Conservation (phyloP, 2,797 vertebrate genomes). For the Taeniopygia guttata region DNA sequence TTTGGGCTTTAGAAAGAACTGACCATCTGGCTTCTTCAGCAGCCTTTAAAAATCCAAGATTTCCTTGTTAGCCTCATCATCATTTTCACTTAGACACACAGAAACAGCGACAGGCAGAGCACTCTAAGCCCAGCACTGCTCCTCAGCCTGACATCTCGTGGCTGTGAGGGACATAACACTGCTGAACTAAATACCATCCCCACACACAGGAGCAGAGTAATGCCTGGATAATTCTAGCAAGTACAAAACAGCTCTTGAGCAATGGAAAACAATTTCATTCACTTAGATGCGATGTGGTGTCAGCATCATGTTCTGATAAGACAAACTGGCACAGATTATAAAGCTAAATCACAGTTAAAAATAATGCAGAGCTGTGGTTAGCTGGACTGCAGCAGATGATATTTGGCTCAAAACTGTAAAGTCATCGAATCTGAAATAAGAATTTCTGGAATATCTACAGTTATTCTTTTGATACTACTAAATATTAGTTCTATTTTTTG, state of each 20-base stretch:
- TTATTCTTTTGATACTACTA: neutral
- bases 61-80: neutral
- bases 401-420: neutral
- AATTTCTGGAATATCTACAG: neutral
- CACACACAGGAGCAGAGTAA: neutral
- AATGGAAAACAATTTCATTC: conserved; percentile 47
- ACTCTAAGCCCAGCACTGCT: fast-evolving
- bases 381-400: neutral
- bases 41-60: neutral
- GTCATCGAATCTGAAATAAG: neutral
- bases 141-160: conserved; percentile 74
- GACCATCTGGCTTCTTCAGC: neutral
- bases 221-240: conserved; percentile 1
- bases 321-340: neutral
- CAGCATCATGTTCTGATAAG: neutral
- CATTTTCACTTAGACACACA: neutral
- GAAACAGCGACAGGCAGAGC: fast-evolving
- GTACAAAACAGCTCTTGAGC: conserved; percentile 25
- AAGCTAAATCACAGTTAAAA: neutral
- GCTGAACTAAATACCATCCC: neutral
- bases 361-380: neutral
- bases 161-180: conserved; percentile 19
- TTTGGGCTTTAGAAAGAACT: neutral
- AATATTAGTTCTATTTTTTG: conserved; percentile 18
- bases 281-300: neutral